Conservation (phyloP, 2,113 vertebrate genomes). For the Corynorhinus townsendii region DNA sequence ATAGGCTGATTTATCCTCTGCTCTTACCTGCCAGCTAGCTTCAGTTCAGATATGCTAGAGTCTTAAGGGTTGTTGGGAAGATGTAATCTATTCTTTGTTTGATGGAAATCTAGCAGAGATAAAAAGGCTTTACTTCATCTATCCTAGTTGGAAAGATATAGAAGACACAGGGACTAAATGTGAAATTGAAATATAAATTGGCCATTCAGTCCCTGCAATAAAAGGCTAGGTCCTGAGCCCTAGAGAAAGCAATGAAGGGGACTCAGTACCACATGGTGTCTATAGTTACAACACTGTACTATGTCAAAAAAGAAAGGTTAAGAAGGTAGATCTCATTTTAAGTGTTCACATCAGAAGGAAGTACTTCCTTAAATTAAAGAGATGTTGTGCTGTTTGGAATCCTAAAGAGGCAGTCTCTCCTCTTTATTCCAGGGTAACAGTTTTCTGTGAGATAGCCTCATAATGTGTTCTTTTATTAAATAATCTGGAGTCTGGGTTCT, state of each 20-base stretch:
- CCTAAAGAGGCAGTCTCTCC: neutral
- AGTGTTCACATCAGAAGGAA: neutral
- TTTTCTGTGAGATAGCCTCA: neutral
- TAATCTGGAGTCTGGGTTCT: neutral
- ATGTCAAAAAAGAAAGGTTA: neutral
- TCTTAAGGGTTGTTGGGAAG: neutral
- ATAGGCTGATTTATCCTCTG: neutral
- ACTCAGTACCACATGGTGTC: neutral
- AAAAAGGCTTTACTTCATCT: neutral
- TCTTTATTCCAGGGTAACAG: neutral
- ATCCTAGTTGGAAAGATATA: neutral
- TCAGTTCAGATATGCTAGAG: neutral
- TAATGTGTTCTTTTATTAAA: neutral
- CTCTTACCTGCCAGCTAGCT: neutral
- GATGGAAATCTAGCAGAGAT: neutral
- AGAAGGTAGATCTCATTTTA: neutral
- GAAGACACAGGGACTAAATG: neutral
- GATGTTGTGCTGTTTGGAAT: neutral
- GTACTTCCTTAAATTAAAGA: conserved; percentile 23
- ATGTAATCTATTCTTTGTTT: neutral
- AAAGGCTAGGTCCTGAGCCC: neutral
- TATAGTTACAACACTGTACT: neutral
- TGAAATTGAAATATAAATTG: neutral
- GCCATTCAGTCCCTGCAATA: neutral
- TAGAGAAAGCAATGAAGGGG: neutral